Conservation (phyloP, 2,888 invertebrate species). For the Morpho helenor region DNA sequence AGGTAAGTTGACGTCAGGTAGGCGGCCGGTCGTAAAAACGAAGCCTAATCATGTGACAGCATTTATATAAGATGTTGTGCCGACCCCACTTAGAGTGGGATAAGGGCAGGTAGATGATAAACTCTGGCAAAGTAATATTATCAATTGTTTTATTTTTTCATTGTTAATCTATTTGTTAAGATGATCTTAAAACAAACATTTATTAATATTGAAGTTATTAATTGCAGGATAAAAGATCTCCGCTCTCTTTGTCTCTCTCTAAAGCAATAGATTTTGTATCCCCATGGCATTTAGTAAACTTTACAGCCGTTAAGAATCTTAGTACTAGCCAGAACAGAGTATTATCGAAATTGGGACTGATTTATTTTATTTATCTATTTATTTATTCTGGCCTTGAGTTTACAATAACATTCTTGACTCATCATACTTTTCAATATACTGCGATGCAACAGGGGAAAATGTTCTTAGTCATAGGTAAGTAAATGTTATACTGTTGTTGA, state of each 20-base stretch:
- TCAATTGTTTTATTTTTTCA: too few relatives aligned
- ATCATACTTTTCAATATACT: constrained; percentile 92
- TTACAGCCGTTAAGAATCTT: constrained; percentile 84
- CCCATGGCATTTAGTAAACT: constrained; percentile 71
- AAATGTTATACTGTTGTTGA: background rate
- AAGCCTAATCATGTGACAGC: too few relatives aligned
- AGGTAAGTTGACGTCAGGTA: too few relatives aligned
- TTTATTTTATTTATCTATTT: constrained; percentile 95
- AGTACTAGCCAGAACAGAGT: constrained; percentile 80
- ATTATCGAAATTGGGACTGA: constrained; percentile 83
- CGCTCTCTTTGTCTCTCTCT: constrained; percentile 82
- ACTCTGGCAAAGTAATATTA: too few relatives aligned
- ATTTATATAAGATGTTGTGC: too few relatives aligned
- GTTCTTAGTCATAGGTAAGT: constrained; percentile 93
- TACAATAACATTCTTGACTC: constrained; percentile 97
- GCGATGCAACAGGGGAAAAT: constrained; percentile 99
- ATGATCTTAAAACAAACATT: too few relatives aligned
- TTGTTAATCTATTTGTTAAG: too few relatives aligned
- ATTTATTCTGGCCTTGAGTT: constrained; percentile 98
- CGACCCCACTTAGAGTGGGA: too few relatives aligned
- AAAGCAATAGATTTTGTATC: constrained; percentile 79
- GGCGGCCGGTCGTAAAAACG: too few relatives aligned
- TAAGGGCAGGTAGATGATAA: too few relatives aligned
- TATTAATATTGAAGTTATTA: background rate
- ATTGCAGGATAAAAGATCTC: constrained; percentile 84